Evolutionary conservation across 2,888 invertebrate species (phyloP).

Genomic region (Mylabris sibirica): DNA sequence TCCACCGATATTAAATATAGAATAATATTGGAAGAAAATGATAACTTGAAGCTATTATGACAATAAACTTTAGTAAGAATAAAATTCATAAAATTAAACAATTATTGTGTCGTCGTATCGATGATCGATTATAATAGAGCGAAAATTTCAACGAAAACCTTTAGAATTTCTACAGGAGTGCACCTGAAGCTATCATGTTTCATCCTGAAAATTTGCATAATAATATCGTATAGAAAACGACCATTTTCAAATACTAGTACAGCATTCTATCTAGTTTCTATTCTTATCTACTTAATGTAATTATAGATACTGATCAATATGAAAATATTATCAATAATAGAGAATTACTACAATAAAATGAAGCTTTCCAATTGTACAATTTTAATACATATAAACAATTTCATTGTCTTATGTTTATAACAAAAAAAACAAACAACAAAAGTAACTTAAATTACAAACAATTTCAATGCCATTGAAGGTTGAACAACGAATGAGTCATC

Average conservation of each 20-base stretch:
- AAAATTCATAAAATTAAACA: constrained; percentile 6
- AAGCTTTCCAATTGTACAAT: neutral
- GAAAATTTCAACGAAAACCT: constrained; percentile 9
- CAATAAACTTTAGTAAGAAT: neutral
- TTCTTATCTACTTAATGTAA: neutral
- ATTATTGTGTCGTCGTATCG: constrained; percentile 16
- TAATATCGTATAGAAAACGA: constrained; percentile 28
- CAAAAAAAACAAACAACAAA: constrained; percentile 29
- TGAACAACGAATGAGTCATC: constrained; percentile 25
- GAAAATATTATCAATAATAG: neutral
- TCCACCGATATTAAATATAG: neutral
- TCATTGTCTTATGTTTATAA: neutral
- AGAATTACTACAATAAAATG: neutral
- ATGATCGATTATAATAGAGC: neutral
- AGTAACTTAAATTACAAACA: constrained; percentile 35
- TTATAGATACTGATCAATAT: neutral
- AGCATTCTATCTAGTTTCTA: neutral
- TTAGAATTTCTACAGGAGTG: constrained; percentile 15
- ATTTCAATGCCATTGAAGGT: constrained; percentile 32
- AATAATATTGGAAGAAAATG: neutral
- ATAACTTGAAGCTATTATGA: constrained; percentile 15
- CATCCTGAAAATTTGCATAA: constrained; percentile 31
- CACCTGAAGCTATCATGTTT: constrained; percentile 30
- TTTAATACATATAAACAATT: neutral
- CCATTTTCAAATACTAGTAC: constrained; percentile 27